phyloP scores from a whole-genome alignment of 2,113 vertebrate genomes.

The Copsychus sechellarum region DNA sequence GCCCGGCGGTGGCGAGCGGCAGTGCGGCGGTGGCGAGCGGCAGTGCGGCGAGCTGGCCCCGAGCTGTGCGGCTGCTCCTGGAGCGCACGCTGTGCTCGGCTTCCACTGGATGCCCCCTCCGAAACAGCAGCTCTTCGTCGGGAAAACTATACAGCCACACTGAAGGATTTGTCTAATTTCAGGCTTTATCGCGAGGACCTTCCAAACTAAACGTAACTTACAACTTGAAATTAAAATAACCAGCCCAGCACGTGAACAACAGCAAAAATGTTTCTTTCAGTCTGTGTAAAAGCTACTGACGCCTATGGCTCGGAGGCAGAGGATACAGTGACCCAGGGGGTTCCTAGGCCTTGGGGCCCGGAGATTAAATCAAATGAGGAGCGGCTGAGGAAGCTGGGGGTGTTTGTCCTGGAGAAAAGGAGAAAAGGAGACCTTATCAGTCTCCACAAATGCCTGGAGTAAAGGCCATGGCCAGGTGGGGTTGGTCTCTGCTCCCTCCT shows the following conservation, averaged over 20 bases:
- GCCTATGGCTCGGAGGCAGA: neutral
- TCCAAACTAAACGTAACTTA: neutral
- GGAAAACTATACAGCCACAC: no score
- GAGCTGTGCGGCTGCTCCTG: no score
- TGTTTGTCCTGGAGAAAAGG: neutral
- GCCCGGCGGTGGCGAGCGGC: no score
- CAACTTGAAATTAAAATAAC: neutral
- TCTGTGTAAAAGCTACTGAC: neutral
- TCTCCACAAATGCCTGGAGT: no score
- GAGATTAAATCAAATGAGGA: neutral
- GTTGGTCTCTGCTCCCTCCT: neutral
- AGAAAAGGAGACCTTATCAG: neutral
- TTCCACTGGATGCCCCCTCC: no score
- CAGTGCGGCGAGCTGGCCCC: no score
- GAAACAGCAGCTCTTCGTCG: no score
- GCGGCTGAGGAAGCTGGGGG: neutral
- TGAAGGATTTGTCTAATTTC: neutral
- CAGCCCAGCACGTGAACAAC: neutral
- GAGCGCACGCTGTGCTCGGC: accelerated
- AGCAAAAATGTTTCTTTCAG: neutral
- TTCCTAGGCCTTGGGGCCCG: neutral
- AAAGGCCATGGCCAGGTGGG: neutral
- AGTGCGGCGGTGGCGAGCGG: no score
- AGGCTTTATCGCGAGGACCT: neutral
- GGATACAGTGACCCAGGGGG: neutral